Evolutionary conservation across 1,140 invertebrate genomes (phyloP), one percentile per base, ranked within the genome.

Genomic region (Marisa cornuarietis): DNA sequence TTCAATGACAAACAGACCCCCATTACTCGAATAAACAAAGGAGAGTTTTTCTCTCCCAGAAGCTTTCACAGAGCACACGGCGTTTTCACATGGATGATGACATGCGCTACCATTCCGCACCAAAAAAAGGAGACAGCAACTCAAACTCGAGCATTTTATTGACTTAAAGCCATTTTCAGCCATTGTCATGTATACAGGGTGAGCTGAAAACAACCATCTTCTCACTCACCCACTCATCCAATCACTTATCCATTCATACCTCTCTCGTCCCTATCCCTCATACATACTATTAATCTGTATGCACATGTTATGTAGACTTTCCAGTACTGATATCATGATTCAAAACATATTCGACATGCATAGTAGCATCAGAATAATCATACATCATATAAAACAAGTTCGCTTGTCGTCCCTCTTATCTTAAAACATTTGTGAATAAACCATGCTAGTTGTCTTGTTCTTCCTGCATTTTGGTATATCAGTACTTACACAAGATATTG

Each of bases 201-300:
- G n/a, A 63, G 18, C 7, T 18, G 3, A 2, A 63, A 2, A 20
- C 7, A 63, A 7, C n/a, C n/a, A 20, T n/a, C n/a, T 7, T 63
- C 62, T 63, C 62, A 20, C 62, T 63, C 62, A 20, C 62, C n/a
- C 11, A 69, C 68, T 26, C 68, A 69, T 31, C n/a, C 68, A 69
- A n/a, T 26, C 68, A 69, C 68, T 26, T 31, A 69, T 31, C n/a
- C 68, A 69, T 31, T 26, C 68, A 69, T 31, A 69, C 68, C 13
- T 7, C 69, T 20, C 69, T 51, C 31, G 49, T n/a, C 42, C 11
- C 42, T 51, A n/a, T n/a, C n/a, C n/a, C n/a, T n/a, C n/a, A n/a
- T n/a, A n/a, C n/a, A n/a, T n/a, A n/a, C n/a, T n/a, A n/a, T n/a
- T n/a, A n/a, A n/a, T n/a, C n/a, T n/a, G n/a, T n/a, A n/a, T n/a